Conservation (phyloP, 1,140 invertebrate genomes). For the Hyposmocoma kahamanoa region DNA sequence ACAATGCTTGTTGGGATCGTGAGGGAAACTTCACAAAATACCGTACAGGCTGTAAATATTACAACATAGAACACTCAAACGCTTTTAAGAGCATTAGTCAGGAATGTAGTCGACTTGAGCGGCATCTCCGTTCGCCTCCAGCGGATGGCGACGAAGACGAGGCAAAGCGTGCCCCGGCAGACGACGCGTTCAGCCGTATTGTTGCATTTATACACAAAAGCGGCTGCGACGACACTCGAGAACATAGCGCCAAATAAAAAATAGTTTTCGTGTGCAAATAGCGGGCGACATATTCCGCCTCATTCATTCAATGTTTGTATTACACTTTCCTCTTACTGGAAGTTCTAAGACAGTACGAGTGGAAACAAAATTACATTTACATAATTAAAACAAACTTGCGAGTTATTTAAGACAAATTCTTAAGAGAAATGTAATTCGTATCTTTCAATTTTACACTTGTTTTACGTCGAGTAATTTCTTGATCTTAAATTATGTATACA, state of each 20-base stretch:
- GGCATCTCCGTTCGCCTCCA: background rate
- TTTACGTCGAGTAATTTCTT: too few species aligned
- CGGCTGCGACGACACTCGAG: background rate
- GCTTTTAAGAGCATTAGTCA: conserved; percentile 11
- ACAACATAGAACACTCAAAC: conserved; percentile 8
- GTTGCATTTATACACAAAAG: background rate
- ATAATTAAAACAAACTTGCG: background rate
- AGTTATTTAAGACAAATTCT: background rate
- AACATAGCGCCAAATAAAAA: background rate
- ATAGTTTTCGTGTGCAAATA: conserved; percentile 2
- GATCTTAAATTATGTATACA: too few species aligned
- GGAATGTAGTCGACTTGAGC: too few species aligned
- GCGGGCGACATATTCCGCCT: background rate
- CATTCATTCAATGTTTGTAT: background rate
- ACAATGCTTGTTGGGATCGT: too few species aligned
- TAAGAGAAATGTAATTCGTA: too few species aligned
- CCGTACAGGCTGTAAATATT: too few species aligned
- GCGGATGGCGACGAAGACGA: background rate
- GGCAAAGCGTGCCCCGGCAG: background rate
- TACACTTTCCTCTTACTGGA: too few species aligned
- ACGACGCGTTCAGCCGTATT: background rate
- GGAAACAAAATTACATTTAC: conserved; percentile 3
- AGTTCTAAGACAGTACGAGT: too few species aligned
- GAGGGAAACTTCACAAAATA: too few species aligned
- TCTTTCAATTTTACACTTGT: too few species aligned